Evolutionary conservation across 1,140 invertebrate genomes (phyloP).

Genomic region (Drosophila mojavensis): DNA sequence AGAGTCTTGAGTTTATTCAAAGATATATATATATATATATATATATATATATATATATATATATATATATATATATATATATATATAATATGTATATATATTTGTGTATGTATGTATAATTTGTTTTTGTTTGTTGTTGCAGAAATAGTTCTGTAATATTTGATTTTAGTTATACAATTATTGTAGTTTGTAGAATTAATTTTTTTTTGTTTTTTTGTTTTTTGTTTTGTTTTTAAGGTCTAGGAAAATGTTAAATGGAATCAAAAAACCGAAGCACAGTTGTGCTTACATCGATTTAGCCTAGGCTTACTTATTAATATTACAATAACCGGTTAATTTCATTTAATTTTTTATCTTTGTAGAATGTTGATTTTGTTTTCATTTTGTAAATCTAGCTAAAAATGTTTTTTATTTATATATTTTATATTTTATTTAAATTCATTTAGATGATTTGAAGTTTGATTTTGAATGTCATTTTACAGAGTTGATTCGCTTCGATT

Average conservation of each 20-base stretch:
- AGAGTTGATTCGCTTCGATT: constrained; percentile 21
- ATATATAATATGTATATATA: no score
- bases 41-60: constrained; percentile 60
- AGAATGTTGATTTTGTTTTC: constrained; percentile 7
- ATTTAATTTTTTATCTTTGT: constrained; percentile 5
- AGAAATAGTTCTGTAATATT: constrained; percentile 75
- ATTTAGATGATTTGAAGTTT: constrained; percentile 47
- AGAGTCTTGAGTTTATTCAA: constrained; percentile 82
- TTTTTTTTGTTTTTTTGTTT: constrained; percentile 9
- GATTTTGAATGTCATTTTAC: constrained; percentile 44
- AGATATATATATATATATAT: constrained; percentile 60
- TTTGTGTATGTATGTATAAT: constrained; percentile 62
- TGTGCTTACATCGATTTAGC: constrained; percentile 40
- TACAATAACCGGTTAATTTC: constrained; percentile 15
- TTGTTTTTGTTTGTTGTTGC: constrained; percentile 52
- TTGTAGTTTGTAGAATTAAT: constrained; percentile 69
- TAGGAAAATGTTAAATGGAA: constrained; percentile 77
- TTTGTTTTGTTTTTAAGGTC: constrained; percentile 49
- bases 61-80: constrained; percentile 69
- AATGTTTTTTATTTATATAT: constrained; percentile 63
- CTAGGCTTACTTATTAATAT: constrained; percentile 32
- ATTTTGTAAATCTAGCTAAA: constrained; percentile 76
- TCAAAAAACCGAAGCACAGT: constrained; percentile 67
- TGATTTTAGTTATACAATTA: constrained; percentile 72
- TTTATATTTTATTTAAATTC: constrained; percentile 71